Evolutionary conservation across 2,888 invertebrate species (phyloP), one percentile per base, ranked within the genome.

Genomic region (Pristionchus arcanus): DNA sequence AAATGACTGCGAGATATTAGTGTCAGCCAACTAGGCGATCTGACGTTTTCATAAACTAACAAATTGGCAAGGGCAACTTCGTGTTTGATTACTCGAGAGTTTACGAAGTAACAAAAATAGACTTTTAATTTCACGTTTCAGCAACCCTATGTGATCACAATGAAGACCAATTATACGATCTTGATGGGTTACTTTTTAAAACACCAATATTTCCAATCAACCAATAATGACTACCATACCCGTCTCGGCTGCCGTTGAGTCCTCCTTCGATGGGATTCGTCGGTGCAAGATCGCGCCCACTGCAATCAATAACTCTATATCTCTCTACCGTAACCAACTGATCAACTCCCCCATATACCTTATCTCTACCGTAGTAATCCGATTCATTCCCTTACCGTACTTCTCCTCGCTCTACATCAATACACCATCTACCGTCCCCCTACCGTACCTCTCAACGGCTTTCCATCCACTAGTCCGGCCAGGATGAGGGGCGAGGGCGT

Each of bases 401-500:
- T 13, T 49, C 42, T 49, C 42, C 42, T 49, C 42, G 9, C 11
- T 49, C 42, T 42, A 42, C 9, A 5, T 42, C 42, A 9, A 42
- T 42, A 5, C 42, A 42, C 42, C 42, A 42, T 42, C 42, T 42
- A 15, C 68, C 13, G 28, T 68, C 19, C 25, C 66, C 2, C 49
- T 28, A 49, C 42, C 83, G 42, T 74, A 92, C 93, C 90, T 90
- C 92, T 91, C 84, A 93, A 37, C 15, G 93, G 92, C 71, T 93
- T 91, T 19, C 94, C 94, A 11, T 90, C 85, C 49, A 94, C 90
- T 9, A 95, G 90, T 0, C 96, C 96, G 9, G 95, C 95, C 81
- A 96, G 91, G 81, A 94, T 94, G 53, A 96, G 92, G 0, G 96
- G 95, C 7, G 95, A 94, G 9, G 95, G 95, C 15, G 95, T 95